Evolutionary conservation across 2,888 invertebrate species (phyloP), one percentile per base, ranked within the genome.

Genomic region (Drosophila borealis): DNA sequence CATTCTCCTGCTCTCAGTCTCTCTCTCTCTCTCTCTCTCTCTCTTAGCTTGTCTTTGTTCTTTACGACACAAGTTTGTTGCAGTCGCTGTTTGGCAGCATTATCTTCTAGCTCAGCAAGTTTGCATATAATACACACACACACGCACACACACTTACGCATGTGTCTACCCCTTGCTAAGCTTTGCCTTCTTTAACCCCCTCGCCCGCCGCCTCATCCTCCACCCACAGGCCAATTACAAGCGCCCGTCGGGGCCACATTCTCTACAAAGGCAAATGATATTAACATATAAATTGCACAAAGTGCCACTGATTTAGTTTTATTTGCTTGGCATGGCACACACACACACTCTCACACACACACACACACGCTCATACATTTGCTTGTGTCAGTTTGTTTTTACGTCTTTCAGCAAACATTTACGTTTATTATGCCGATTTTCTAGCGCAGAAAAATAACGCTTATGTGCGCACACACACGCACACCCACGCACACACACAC

Each of bases 381-480:
- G 60, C 54, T 53, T 73, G 70, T 70, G 69, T 45, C 73, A 83
- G 73, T 81, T 87, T 83, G 80, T 81, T 87, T 80, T 81, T 80
- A 82, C 74, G 79, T 85, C 83, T 80, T 76, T 80, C 72, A 73
- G 67, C 73, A 81, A 80, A 74, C 83, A 88, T 87, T 88, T 88
- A 86, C 80, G 83, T 88, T 89, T 89, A 89, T 89, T 88, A 87
- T 89, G 75, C 80, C 79, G 81, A 87, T 84, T 89, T 87, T 89
- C 84, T 84, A 89, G 85, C 88, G 89, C 89, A 89, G 88, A 89
- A 89, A 89, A 89, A 88, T 89, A 89, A 84, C 89, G 81, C 89
- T 89, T 88, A 89, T 80, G 72, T 68, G 70, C 61, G 34, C 61
- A 61, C 60, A 70, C 57, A 62, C 21, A 34, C 25, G 51, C 48